Percentiles rank a stretch among this genome's conserved stretches.
Evolutionary conservation across 2,888 invertebrate genomes (phyloP).

Genomic region (Escarpia spicata): DNA sequence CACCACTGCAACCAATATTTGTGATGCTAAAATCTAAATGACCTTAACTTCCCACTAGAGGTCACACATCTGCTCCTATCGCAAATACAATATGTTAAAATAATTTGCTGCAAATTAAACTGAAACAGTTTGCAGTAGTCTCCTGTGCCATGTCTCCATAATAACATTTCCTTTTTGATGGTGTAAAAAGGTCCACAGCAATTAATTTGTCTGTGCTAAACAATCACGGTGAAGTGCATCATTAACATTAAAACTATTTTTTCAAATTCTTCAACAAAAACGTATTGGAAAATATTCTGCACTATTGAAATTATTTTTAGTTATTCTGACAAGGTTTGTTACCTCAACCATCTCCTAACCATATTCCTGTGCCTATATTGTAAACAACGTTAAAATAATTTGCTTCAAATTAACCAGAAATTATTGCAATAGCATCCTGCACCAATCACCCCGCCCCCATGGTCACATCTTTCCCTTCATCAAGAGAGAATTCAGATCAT

Average conservation of each 20-base stretch:
- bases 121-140: not conserved
- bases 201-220: no score
- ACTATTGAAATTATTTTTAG: no score
- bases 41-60: not conserved
- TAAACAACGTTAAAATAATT: not conserved
- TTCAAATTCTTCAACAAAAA: no score
- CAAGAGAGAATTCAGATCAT: not conserved
- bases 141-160: not conserved
- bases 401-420: not conserved
- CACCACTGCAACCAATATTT: no score
- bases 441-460: not conserved
- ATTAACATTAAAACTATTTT: no score
- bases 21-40: not conserved
- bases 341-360: no score
- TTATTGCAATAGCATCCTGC: not conserved
- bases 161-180: no score
- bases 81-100: not conserved
- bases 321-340: no score
- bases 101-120: not conserved
- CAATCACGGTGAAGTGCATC: no score
- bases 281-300: no score
- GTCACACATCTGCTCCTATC: not conserved
- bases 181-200: no score
- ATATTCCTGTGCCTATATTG: no score
- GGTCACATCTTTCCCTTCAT: not conserved